phyloP scores from a whole-genome alignment of 2,113 vertebrate species.

The Psophia crepitans region DNA sequence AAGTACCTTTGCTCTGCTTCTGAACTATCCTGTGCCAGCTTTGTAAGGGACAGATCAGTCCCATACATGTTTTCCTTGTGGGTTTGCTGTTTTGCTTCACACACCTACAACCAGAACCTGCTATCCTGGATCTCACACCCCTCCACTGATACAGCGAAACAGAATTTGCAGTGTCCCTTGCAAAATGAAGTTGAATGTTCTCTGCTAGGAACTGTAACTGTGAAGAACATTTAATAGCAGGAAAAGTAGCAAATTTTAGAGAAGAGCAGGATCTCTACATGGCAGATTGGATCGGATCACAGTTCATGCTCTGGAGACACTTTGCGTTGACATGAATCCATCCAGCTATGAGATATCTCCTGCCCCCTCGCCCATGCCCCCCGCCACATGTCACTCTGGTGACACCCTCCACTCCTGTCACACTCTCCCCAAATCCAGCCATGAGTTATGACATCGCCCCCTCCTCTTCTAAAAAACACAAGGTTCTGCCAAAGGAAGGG shows the following conservation, averaged over 20 bases:
- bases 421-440: neutral
- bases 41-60: neutral
- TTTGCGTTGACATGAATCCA: neutral
- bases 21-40: neutral
- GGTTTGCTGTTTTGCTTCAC: neutral
- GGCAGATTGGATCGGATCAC: neutral
- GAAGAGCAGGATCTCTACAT: neutral
- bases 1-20: neutral
- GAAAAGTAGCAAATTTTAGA: neutral
- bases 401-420: neutral
- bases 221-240: neutral
- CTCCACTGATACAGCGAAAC: neutral
- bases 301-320: neutral
- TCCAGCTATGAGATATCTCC: neutral
- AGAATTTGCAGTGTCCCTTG: neutral
- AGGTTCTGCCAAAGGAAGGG: neutral
- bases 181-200: neutral
- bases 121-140: neutral
- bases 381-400: neutral
- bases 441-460: fast-evolving
- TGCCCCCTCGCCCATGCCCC: too few species aligned
- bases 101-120: neutral
- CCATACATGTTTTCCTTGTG: neutral
- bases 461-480: neutral
- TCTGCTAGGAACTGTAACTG: neutral